These are phyloP conservation scores for Microcebus ravelobensis DNA, from an alignment of 2,113 vertebrate genomes.

Conservation along the genomic window DNA sequence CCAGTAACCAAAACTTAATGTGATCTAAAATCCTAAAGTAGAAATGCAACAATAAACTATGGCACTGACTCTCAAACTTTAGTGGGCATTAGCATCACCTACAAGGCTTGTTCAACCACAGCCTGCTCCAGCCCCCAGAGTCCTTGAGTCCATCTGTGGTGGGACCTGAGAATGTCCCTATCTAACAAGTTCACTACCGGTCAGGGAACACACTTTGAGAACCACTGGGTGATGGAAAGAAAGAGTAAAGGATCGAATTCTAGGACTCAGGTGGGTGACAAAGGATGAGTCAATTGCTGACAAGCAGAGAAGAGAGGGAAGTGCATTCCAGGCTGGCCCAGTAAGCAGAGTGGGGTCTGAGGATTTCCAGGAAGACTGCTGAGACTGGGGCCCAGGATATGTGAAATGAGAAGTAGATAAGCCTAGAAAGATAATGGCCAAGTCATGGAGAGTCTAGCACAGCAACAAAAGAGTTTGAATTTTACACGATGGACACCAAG, in stretches of 20 bases:
- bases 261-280: not conserved
- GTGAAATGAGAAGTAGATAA: not conserved
- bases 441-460: not conserved
- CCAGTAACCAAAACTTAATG: not conserved
- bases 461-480: not conserved
- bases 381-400: not conserved
- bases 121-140: not conserved
- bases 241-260: not conserved
- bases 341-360: not conserved
- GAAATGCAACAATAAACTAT: not conserved
- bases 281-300: not conserved
- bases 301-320: not conserved
- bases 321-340: not conserved
- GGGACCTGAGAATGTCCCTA: not conserved
- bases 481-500: not conserved
- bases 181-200: not conserved
- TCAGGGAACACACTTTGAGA: not conserved
- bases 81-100: not conserved
- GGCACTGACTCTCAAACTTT: not conserved
- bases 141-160: not conserved
- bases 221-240: not conserved
- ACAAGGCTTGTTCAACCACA: not conserved
- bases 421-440: not conserved
- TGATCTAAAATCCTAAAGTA: not conserved
- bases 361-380: not conserved